These are phyloP conservation scores for Scalopus aquaticus DNA, from an alignment of 2,113 vertebrate genomes.

Conservation along the genomic window DNA sequence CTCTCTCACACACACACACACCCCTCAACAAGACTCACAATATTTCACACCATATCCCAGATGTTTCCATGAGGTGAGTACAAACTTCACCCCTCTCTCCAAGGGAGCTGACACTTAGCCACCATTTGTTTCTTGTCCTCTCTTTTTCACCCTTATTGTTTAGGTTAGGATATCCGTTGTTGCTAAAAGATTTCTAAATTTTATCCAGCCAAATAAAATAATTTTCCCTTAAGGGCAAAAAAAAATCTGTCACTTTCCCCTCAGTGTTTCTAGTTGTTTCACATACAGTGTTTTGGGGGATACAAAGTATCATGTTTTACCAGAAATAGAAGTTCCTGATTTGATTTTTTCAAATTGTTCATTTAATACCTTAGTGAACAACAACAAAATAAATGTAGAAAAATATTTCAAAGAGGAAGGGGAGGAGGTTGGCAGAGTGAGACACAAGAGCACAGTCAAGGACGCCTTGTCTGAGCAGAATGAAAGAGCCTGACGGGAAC, in stretches of 20 bases:
- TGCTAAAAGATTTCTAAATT: slow-evolving; percentile 21
- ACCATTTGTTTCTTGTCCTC: too few relatives aligned
- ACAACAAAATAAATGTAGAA: background rate
- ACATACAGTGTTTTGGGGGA: background rate
- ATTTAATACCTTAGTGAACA: background rate
- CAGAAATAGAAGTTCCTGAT: background rate
- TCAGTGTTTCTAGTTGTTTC: background rate
- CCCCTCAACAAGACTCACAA: background rate
- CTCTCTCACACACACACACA: background rate
- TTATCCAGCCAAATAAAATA: background rate
- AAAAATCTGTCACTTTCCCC: background rate
- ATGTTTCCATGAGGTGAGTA: background rate
- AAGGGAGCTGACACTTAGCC: too few relatives aligned
- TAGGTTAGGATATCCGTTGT: background rate
- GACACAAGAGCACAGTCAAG: background rate
- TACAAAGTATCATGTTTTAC: background rate
- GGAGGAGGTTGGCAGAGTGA: background rate
- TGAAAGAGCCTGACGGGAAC: too few relatives aligned
- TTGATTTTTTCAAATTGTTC: background rate
- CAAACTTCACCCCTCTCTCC: background rate
- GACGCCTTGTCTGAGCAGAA: background rate
- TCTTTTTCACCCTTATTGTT: too few relatives aligned
- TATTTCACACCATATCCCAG: background rate
- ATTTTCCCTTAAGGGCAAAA: background rate
- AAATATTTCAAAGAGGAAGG: background rate